Conservation (phyloP, 2,888 invertebrate genomes). For the Hypsopygia costalis region DNA sequence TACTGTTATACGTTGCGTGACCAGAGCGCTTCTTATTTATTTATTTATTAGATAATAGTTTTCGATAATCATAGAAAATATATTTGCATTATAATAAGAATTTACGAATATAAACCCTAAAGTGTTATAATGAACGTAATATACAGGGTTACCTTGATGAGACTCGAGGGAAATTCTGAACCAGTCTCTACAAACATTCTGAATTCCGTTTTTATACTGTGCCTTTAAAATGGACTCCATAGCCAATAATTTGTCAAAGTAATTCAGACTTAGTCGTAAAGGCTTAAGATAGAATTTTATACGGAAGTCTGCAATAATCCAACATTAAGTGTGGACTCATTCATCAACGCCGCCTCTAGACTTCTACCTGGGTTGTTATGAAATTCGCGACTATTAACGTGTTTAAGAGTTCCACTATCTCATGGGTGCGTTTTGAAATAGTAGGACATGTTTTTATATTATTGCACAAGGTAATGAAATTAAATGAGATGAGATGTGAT, state of each 20-base stretch:
- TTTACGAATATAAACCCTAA: too few relatives aligned
- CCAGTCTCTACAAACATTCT: conserved; percentile 25
- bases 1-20: too few relatives aligned
- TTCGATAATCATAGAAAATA: neutral
- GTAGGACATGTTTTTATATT: too few relatives aligned
- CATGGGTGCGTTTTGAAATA: conserved; percentile 3
- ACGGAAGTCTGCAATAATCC: conserved; percentile 20
- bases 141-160: conserved; percentile 24
- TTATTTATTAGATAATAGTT: too few relatives aligned
- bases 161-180: conserved; percentile 31
- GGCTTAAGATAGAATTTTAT: conserved; percentile 18
- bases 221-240: conserved; percentile 21
- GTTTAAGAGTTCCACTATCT: conserved; percentile 8
- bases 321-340: conserved; percentile 23
- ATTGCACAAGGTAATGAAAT: too few relatives aligned
- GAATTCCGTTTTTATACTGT: conserved; percentile 27
- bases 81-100: conserved; percentile 17
- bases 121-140: conserved; percentile 25
- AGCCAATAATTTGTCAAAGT: conserved; percentile 8
- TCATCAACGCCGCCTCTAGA: conserved; percentile 28
- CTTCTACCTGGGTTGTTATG: conserved; percentile 25
- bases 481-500: too few relatives aligned
- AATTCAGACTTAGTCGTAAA: conserved; percentile 15
- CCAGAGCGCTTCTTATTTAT: too few relatives aligned
- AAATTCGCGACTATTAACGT: conserved; percentile 22